phyloP scores from a whole-genome alignment of 2,797 vertebrate species.

The Rhabdophis nuchalis region DNA sequence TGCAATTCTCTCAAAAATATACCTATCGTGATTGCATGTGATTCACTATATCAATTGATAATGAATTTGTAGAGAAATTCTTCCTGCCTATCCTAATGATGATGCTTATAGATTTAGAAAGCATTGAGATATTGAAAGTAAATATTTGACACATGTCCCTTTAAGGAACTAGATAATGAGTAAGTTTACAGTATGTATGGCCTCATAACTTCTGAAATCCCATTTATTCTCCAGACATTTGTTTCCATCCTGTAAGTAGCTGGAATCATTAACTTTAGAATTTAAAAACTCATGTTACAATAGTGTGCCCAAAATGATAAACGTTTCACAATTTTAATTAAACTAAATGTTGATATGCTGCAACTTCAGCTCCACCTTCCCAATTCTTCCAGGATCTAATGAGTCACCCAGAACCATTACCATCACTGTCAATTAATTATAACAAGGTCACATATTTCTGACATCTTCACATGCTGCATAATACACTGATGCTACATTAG shows the following conservation, averaged over 20 bases:
- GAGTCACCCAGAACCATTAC: constrained; percentile 66
- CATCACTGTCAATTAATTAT: constrained; percentile 66
- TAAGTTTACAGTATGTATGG: background rate
- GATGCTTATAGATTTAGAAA: background rate
- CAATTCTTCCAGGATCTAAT: constrained; percentile 48
- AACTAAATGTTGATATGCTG: constrained; percentile 65
- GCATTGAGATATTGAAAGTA: background rate
- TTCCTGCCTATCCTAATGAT: background rate
- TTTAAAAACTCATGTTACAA: constrained; percentile 63
- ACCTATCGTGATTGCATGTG: background rate
- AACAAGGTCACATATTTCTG: constrained; percentile 65
- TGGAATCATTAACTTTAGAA: constrained; percentile 66
- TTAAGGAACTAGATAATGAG: background rate
- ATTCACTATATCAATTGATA: background rate
- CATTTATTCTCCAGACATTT: constrained; percentile 20
- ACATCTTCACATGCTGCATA: constrained; percentile 52
- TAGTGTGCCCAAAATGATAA: constrained; percentile 70
- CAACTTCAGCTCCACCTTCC: constrained; percentile 21
- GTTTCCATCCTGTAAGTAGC: constrained; percentile 63
- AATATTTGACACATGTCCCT: background rate
- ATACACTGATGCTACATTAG: constrained; percentile 46
- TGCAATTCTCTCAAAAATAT: background rate
- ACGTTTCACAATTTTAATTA: constrained; percentile 73
- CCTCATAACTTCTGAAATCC: background rate
- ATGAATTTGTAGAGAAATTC: background rate